Base-by-base conservation (phyloP, 1,140 invertebrate genomes). In the Microvelia longipes region DNA sequence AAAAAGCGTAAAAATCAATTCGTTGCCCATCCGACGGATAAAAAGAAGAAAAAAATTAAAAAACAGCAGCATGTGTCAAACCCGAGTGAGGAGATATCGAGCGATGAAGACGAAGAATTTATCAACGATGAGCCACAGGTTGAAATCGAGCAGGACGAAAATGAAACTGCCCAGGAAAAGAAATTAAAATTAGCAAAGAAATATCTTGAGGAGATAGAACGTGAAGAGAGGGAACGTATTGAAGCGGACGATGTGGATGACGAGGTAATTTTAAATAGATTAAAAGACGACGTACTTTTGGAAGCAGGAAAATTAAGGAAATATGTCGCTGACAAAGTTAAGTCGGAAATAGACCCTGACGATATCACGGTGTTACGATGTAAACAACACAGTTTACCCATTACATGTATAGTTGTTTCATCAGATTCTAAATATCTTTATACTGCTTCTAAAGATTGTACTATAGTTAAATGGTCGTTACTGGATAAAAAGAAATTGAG, bases 381-480 rank as follows among this genome's bases (percentile, higher is more conserved):
- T 73, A 90, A 88, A 78, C 83, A 89, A 70, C 93, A 96, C 73
- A 87, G 87, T 74, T 80, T 88, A 62, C 82, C 90, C 1, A 81
- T 97, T 5, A 97, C 94, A 2, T 92, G 91, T 79, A 76, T 94
- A 11, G 90, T 88, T 73, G 77, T 96, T 1, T 89, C 90, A 29
- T 81, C 81, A 69, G 89, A 96, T 80, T 85, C 86, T 35, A 82
- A 86, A 76, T 87, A 82, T 78, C 81, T 92, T 0, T 97, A 87
- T 78, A 89, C 88, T 61, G 93, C 89, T 0, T 93, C 91, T 66
- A 97, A 97, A 82, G 92, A 94, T 80, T 88, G 90, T 65, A 83
- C 82, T 63, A 84, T 98, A 66, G 85, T 96, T 14, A 96, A 96
- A 84, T 98, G 93, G 88, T 84, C 81, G 65, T 69, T 89, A 5